Evolutionary conservation across 1,140 invertebrate species (phyloP), one percentile per base, ranked within the genome.

Genomic region (Tetramorium parvispinum): DNA sequence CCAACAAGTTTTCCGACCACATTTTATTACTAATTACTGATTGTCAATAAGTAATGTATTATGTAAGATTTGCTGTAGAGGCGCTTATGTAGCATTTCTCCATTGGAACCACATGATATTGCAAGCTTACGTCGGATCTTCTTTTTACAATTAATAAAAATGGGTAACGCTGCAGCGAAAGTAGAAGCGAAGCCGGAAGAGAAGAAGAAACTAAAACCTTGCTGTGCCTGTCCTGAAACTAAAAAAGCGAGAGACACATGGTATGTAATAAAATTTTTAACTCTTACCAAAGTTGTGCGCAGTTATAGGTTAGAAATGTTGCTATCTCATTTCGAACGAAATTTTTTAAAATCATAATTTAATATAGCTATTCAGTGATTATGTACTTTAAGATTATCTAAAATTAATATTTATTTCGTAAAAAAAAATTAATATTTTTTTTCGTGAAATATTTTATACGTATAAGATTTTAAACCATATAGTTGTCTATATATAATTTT

Each of bases 221-320:
- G 99, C 92, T 99, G 99, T 96, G 99, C 99, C 66, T 99, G 99
- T 96, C 99, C 99, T 0, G 99, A 99, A 96, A 99, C 99, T 0
- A 99, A 99, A 95, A 97, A 97, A 95, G 97, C 95, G 37, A 96
- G 99, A 92, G 99, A 99, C 96, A 96, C 97, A 87, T 99, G 99
- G 98, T 99, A 96, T 96, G 96, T 92, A 27, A 57, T 3, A 57
- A 21, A 46, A 5, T 32, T 53, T 16, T 65, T 70, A n/a, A 65
- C 55, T 24, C 2, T 5, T 53, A 6, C 51, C 5, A 1, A 8
- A 16, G 1, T 24, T 46, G 8, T 27, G 5, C 16, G 2, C 24
- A 27, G 0, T 37, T 51, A 51, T 55, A 46, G 66, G 66, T 82
- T 82, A 73, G 18, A 59, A 70, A 71, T 27, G 1, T 43, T 53